A percentile compares a stretch with the other conserved stretches of the same genome.
These are phyloP conservation scores for Zalophus californianus DNA, from an alignment of 2,797 vertebrate species.

Conservation along the genomic window DNA sequence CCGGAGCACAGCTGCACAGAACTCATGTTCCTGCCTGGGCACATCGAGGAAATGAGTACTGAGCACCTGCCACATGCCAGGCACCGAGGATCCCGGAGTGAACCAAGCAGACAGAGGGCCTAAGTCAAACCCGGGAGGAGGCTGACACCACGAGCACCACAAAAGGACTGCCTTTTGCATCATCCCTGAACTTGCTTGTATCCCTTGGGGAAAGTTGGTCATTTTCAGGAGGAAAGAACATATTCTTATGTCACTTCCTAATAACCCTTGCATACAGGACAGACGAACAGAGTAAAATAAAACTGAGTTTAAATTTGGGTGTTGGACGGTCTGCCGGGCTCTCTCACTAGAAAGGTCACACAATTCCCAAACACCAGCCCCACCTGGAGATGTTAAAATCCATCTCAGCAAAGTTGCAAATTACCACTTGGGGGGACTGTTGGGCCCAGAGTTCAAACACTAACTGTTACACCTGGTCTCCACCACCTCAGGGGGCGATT, in stretches of 20 bases:
- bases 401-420: not conserved
- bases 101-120: not conserved
- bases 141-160: fast-evolving
- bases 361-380: not conserved
- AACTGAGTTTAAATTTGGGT: not conserved
- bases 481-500: no score
- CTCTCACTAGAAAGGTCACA: not conserved
- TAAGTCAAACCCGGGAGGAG: not conserved
- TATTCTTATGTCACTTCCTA: slow-evolving; percentile 34
- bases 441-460: not conserved
- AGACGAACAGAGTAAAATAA: not conserved
- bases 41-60: fast-evolving
- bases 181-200: not conserved
- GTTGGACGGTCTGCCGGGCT: not conserved
- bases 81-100: fast-evolving
- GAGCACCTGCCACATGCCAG: not conserved
- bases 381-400: not conserved
- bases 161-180: not conserved
- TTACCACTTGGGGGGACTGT: fast-evolving
- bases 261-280: not conserved
- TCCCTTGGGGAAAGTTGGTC: not conserved
- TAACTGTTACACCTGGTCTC: no score
- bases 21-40: fast-evolving
- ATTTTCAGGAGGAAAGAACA: slow-evolving; percentile 3
- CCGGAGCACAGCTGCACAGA: not conserved